Evolutionary conservation across 2,888 invertebrate genomes (phyloP), one percentile per base, ranked within the genome.

Genomic region (Chloroclysta siterata): DNA sequence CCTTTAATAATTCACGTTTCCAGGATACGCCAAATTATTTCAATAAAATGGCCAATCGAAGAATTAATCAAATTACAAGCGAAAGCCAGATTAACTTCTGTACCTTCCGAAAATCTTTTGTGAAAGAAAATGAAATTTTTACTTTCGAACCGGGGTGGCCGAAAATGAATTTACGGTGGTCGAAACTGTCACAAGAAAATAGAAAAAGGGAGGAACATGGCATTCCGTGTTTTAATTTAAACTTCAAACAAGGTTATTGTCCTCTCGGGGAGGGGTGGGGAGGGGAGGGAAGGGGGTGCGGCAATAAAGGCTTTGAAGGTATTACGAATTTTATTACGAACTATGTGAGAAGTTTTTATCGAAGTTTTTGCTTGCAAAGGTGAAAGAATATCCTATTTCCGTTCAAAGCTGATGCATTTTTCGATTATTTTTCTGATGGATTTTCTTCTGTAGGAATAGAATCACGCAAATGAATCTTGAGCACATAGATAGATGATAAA

Each of bases 211-310:
- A 58, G 55, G 36, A 46, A 63, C 69, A 65, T 59, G 63, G 61
- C 59, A 63, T 70, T 66, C 63, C 69, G 58, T 72, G 70, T 72
- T 72, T 72, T 72, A 72, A 72, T 72, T 70, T 70, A 72, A 72
- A 72, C 69, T 72, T 70, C 69, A 58, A 67, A 70, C 66, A 51
- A 65, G 72, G 72, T 68, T 72, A 72, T 72, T 61, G 68, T 61
- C 54, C 72, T 63, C 68, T 47, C 66, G 61, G 69, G 61, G 55
- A 13, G 44, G 14, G 10, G 8, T 52, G 54, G 56, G 67, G 59
- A 29, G 53, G 57, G 63, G 64, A 48, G 52, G n/a, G 53, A 22
- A 22, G 22, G 3, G 22, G 22, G 22, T n/a, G n/a, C 22, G 22
- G 56, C 53, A 53, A 54, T 59, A 70, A 63, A 62, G 58, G 58